Evolutionary conservation across 1,140 invertebrate species (phyloP).

Genomic region (Drosophila micromelanica): DNA sequence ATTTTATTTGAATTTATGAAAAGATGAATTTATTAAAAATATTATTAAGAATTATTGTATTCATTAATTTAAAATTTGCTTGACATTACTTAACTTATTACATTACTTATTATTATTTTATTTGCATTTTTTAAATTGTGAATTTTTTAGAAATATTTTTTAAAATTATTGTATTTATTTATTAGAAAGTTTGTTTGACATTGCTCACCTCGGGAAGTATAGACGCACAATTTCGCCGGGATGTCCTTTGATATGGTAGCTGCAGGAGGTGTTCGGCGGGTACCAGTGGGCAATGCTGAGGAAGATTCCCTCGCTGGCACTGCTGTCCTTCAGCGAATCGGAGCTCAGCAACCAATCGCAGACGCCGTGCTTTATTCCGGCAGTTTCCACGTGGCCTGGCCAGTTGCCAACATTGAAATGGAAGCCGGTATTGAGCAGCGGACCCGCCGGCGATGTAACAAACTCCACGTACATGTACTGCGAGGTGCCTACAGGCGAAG

Average conservation of each 20-base stretch:
- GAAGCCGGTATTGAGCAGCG: slow-evolving; percentile 94
- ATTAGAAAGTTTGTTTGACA: neutral
- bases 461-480: slow-evolving; percentile 96
- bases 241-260: slow-evolving; percentile 93
- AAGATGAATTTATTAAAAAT: too few species aligned
- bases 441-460: slow-evolving; percentile 94
- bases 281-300: slow-evolving; percentile 96
- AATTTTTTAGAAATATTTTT: too few species aligned
- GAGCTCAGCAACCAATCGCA: slow-evolving; percentile 94
- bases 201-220: slow-evolving; percentile 92
- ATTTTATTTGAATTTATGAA: too few species aligned
- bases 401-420: slow-evolving; percentile 97
- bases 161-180: too few species aligned
- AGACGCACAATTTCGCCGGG: slow-evolving; percentile 93
- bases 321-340: slow-evolving; percentile 89
- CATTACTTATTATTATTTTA: too few species aligned
- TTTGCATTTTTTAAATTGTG: too few species aligned
- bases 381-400: slow-evolving; percentile 95
- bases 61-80: too few species aligned
- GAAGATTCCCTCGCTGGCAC: slow-evolving; percentile 93
- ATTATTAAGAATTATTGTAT: too few species aligned
- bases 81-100: slow-evolving; percentile 62
- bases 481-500: slow-evolving; percentile 88
- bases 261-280: slow-evolving; percentile 95
- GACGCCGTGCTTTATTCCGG: slow-evolving; percentile 92